phyloP scores from a whole-genome alignment of 2,113 vertebrate genomes.

The Poeciliopsis retropinna region DNA sequence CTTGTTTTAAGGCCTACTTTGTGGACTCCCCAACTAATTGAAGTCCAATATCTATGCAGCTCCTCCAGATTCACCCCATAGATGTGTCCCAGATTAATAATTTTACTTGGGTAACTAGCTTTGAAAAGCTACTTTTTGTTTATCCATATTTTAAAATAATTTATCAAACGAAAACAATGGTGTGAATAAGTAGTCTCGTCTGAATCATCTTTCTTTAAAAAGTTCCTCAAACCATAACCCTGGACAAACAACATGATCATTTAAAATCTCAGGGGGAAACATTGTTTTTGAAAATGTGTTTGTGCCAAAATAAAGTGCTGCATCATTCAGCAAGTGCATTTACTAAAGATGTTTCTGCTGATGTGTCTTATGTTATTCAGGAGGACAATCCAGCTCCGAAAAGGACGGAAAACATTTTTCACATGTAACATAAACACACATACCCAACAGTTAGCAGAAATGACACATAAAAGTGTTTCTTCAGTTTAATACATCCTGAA shows the following conservation, averaged over 20 bases:
- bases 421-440: not conserved
- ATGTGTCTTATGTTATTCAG: not conserved
- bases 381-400: conserved; percentile 8
- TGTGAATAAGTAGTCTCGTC: not conserved
- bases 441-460: not conserved
- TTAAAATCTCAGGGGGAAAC: conserved; percentile 38
- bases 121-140: not conserved
- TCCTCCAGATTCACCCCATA: no score
- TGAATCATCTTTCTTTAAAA: not conserved
- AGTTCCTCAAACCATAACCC: not conserved
- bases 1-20: no score
- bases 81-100: no score
- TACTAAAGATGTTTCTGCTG: conserved; percentile 11
- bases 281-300: conserved; percentile 1
- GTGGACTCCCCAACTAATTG: no score
- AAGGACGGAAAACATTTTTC: not conserved
- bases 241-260: conserved; percentile 9
- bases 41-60: no score
- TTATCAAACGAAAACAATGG: not conserved
- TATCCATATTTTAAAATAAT: not conserved
- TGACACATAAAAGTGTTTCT: conserved; percentile 38
- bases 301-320: conserved; percentile 29
- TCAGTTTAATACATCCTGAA: conserved; percentile 62
- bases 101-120: no score
- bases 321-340: conserved; percentile 45